Conservation (phyloP, 2,888 invertebrate genomes). For the Cheilosia impressa region DNA sequence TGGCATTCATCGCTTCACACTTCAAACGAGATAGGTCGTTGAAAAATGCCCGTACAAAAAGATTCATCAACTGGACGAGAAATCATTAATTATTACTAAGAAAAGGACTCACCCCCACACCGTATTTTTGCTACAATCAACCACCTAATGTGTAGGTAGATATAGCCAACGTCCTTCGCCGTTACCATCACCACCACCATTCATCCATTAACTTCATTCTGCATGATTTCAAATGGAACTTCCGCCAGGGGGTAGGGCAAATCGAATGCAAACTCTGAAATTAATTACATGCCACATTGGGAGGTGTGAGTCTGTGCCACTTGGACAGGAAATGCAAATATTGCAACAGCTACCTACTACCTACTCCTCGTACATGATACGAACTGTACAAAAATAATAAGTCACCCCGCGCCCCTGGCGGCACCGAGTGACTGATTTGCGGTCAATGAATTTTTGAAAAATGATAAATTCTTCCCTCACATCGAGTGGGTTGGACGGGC, state of each 20-base stretch:
- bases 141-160: conserved; percentile 4
- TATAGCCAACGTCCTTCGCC: conserved; percentile 19
- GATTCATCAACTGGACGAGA: conserved; percentile 71
- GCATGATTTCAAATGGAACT: conserved; percentile 69
- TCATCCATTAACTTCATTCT: conserved; percentile 67
- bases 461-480: conserved; percentile 62
- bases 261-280: conserved; percentile 65
- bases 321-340: conserved; percentile 73
- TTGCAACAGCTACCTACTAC: conserved; percentile 41
- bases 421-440: conserved; percentile 49
- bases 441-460: conserved; percentile 74
- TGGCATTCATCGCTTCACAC: conserved; percentile 64
- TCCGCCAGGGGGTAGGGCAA: conserved; percentile 52
- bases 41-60: conserved; percentile 68
- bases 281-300: conserved; percentile 68
- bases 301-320: conserved; percentile 63
- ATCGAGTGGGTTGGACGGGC: conserved; percentile 40
- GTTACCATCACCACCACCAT: not conserved
- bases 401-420: not conserved
- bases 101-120: conserved; percentile 45
- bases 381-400: conserved; percentile 26
- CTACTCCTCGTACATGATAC: conserved; percentile 1
- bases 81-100: conserved; percentile 68
- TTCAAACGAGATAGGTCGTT: conserved; percentile 57
- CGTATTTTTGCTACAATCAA: conserved; percentile 32